Evolutionary conservation across 1,140 invertebrate genomes (phyloP).

Genomic region (Popillia japonica): DNA sequence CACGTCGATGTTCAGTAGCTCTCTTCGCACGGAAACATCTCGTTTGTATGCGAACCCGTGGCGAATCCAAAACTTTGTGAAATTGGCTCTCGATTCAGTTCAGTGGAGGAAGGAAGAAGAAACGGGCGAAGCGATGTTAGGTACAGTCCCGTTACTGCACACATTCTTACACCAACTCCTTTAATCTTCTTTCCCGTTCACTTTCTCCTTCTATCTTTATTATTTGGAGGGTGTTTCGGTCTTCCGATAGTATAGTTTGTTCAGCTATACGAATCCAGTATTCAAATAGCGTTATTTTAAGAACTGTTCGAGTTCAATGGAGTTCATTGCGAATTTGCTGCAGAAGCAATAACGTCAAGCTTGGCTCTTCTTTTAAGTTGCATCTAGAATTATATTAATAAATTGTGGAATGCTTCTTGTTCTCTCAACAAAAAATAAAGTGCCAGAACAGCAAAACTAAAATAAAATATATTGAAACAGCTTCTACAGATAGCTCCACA

Average conservation of each 20-base stretch:
- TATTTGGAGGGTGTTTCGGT: conserved; percentile 54
- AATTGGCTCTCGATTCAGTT: conserved; percentile 64
- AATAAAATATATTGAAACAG: too few relatives aligned
- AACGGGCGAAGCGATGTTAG: conserved; percentile 43
- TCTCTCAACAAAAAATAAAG: too few relatives aligned
- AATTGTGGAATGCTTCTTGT: too few relatives aligned
- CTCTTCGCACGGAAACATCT: conserved; percentile 50
- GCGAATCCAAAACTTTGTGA: conserved; percentile 62
- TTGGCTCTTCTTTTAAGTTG: too few relatives aligned
- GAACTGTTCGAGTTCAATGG: too few relatives aligned
- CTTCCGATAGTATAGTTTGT: neutral
- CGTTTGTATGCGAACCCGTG: conserved; percentile 61
- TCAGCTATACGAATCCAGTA: too few relatives aligned
- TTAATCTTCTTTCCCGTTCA: conserved; percentile 71
- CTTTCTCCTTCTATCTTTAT: conserved; percentile 69
- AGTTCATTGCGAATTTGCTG: too few relatives aligned
- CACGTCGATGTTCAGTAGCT: conserved; percentile 38
- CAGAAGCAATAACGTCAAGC: too few relatives aligned
- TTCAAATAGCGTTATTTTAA: too few relatives aligned
- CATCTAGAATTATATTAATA: too few relatives aligned
- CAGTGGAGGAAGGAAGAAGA: conserved; percentile 61
- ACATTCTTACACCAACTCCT: conserved; percentile 48
- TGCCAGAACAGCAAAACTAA: too few relatives aligned
- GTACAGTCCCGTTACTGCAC: conserved; percentile 36
- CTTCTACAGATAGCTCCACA: too few relatives aligned